phyloP scores from a whole-genome alignment of 2,888 invertebrate species.

The Sympetrum striolatum region DNA sequence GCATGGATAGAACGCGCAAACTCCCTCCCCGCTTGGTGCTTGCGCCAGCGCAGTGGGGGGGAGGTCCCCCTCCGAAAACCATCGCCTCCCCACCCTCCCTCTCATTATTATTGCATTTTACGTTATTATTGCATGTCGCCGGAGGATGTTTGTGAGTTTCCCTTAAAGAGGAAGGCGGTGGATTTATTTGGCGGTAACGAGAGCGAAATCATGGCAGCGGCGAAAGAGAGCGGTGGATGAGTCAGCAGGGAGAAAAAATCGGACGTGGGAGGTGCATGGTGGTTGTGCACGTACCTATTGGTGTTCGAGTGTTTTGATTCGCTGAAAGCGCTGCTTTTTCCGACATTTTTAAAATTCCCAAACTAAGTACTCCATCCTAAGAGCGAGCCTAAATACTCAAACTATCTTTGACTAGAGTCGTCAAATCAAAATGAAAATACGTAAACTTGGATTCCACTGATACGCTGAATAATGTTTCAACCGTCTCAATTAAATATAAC shows the following conservation, averaged over 20 bases:
- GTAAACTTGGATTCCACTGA: no score
- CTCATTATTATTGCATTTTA: neutral
- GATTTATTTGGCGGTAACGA: neutral
- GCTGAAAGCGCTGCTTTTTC: no score
- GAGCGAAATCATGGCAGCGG: neutral
- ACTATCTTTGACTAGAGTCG: no score
- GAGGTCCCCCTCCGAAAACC: neutral
- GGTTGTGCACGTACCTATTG: neutral
- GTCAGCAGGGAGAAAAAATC: neutral
- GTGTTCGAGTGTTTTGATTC: no score
- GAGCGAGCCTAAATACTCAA: no score
- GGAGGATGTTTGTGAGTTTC: neutral
- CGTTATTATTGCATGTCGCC: neutral
- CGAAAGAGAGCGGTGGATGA: neutral
- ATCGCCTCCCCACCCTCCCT: neutral
- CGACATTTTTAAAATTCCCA: no score
- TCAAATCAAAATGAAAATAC: no score
- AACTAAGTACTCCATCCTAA: no score
- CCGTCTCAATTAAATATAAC: no score
- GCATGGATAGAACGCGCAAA: conserved; percentile 31
- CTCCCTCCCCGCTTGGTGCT: conserved; percentile 6
- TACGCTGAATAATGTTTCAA: no score
- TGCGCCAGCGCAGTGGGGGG: conserved; percentile 9
- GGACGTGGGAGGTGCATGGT: neutral
- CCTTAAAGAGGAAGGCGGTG: neutral